Evolutionary conservation across 2,797 vertebrate species (phyloP).

Genomic region (Atherinosoma microstoma): DNA sequence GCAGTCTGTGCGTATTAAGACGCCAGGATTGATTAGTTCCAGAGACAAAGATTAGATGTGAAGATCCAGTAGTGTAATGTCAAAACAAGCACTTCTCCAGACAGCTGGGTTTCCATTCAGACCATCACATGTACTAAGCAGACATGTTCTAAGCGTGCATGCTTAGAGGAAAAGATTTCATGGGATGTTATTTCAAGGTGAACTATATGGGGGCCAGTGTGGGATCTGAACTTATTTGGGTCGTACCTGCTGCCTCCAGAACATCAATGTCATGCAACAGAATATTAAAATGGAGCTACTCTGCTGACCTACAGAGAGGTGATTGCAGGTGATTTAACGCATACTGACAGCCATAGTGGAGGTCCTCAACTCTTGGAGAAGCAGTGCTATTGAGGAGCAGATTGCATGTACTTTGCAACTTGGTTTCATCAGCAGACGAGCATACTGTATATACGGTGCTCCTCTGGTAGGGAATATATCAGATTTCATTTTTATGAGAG

Average conservation of each 20-base stretch:
- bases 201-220: slow-evolving; percentile 25
- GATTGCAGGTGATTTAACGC: slow-evolving; percentile 41
- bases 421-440: not conserved
- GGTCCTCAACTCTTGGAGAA: slow-evolving; percentile 21
- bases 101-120: slow-evolving; percentile 84
- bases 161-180: slow-evolving; percentile 30
- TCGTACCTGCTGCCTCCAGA: slow-evolving; percentile 20
- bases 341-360: slow-evolving; percentile 36
- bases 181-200: slow-evolving; percentile 44
- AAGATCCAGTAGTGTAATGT: slow-evolving; percentile 79
- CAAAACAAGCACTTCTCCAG: slow-evolving; percentile 81
- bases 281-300: slow-evolving; percentile 42
- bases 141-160: slow-evolving; percentile 23
- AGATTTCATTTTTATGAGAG: slow-evolving; percentile 16
- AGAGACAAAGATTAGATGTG: slow-evolving; percentile 67
- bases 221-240: slow-evolving; percentile 30
- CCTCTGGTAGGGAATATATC: not conserved
- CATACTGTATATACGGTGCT: not conserved
- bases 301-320: slow-evolving; percentile 41
- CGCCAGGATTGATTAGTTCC: slow-evolving; percentile 78
- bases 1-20: slow-evolving; percentile 38
- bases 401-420: not conserved
- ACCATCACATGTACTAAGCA: slow-evolving; percentile 59
- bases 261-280: slow-evolving; percentile 32
- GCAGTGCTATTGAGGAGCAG: not conserved